Percentiles rank a stretch among this genome's conserved stretches.
Evolutionary conservation across 2,797 vertebrate genomes (phyloP).

Genomic region (Phoeniculus purpureus): DNA sequence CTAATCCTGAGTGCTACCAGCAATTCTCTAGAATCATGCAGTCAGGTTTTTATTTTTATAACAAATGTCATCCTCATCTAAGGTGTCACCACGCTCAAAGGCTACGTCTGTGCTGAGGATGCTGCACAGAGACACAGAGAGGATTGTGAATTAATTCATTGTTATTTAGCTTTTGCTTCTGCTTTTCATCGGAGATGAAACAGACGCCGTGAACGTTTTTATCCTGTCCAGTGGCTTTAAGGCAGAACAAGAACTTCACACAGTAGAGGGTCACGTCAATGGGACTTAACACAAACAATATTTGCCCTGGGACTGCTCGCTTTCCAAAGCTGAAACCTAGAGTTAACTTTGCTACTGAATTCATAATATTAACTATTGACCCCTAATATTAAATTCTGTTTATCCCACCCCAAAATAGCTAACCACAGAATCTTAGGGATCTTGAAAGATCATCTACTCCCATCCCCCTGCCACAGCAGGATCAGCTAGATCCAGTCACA

Average conservation of each 20-base stretch:
- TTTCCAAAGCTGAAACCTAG: background rate
- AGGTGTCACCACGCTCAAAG: background rate
- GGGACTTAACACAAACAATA: background rate
- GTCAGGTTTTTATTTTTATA: background rate
- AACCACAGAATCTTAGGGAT: too few relatives aligned
- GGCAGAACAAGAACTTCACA: background rate
- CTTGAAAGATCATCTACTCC: too few relatives aligned
- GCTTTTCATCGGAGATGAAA: slow-evolving; percentile 27
- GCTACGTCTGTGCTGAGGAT: background rate
- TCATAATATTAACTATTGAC: background rate
- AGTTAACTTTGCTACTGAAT: background rate
- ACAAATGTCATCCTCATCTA: background rate
- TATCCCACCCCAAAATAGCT: background rate
- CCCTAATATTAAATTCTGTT: background rate
- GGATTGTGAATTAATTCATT: background rate
- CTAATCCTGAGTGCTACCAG: background rate
- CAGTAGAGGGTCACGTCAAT: background rate
- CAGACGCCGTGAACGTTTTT: background rate
- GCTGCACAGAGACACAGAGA: background rate
- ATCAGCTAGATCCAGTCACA: too few relatives aligned
- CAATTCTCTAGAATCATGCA: background rate
- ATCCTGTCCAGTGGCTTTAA: background rate
- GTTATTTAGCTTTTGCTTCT: background rate
- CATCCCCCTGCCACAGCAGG: too few relatives aligned
- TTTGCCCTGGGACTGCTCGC: background rate